A percentile compares a stretch with the other conserved stretches of the same genome.
These are phyloP conservation scores for Sthenelais limicola DNA, from an alignment of 2,888 invertebrate species.

Conservation along the genomic window DNA sequence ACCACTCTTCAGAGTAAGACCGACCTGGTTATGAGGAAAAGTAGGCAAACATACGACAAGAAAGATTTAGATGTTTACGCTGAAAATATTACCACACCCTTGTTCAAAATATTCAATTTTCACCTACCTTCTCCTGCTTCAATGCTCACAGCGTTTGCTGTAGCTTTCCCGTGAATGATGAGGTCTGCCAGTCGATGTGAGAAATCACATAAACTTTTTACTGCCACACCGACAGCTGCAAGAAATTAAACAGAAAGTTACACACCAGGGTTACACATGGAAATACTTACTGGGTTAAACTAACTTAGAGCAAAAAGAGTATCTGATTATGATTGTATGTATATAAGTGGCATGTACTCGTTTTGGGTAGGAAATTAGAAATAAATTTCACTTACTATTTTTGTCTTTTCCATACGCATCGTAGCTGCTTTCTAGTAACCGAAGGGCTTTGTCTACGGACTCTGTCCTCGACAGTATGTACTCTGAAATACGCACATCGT, in stretches of 20 bases:
- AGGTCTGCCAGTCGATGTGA: slow-evolving; percentile 78
- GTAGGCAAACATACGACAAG: no score
- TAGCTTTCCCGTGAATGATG: slow-evolving; percentile 83
- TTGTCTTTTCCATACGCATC: slow-evolving; percentile 54
- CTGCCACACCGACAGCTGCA: slow-evolving; percentile 62
- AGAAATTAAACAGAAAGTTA: no score
- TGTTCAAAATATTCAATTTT: no score
- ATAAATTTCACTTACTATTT: slow-evolving; percentile 52
- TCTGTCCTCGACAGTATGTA: slow-evolving; percentile 65
- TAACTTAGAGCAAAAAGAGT: neutral
- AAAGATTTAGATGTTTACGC: no score
- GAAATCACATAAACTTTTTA: slow-evolving; percentile 74
- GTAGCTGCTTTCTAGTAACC: slow-evolving; percentile 32
- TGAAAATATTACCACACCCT: no score
- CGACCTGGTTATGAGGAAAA: no score
- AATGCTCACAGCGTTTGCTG: slow-evolving; percentile 80
- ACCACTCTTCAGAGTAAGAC: no score
- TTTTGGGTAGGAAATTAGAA: neutral
- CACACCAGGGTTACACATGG: no score
- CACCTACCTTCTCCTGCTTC: slow-evolving; percentile 73
- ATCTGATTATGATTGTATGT: no score
- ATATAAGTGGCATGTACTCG: neutral
- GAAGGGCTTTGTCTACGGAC: slow-evolving; percentile 56
- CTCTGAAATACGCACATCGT: slow-evolving; percentile 57
- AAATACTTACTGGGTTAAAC: neutral